phyloP scores from a whole-genome alignment of 92 coral and sea anemone species.

The Phenganax stokvisi region DNA sequence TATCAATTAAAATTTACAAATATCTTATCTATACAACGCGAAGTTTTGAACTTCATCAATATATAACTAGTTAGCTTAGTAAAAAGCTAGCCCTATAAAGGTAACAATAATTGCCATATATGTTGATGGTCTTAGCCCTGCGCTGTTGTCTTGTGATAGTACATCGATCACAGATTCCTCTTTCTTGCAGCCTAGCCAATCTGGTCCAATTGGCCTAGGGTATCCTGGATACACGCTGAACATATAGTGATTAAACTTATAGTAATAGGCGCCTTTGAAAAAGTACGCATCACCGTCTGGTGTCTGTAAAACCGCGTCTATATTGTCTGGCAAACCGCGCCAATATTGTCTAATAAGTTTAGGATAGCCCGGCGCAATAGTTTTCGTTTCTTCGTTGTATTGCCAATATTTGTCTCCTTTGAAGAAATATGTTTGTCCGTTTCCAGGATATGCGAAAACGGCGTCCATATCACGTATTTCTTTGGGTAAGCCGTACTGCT shows the following conservation, averaged over 20 bases:
- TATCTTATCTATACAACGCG: slow-evolving; percentile 6
- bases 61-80: background rate
- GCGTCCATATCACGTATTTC: slow-evolving; percentile 63
- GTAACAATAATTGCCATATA: background rate
- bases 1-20: slow-evolving; percentile 12
- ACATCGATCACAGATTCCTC: slow-evolving; percentile 4
- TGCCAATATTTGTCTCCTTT: slow-evolving; percentile 62
- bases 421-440: slow-evolving; percentile 62
- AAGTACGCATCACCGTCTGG: slow-evolving; percentile 57
- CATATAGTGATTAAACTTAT: slow-evolving; percentile 47
- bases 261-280: slow-evolving; percentile 58
- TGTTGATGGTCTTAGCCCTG: background rate
- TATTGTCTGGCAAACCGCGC: slow-evolving; percentile 50
- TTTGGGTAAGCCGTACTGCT: slow-evolving; percentile 49
- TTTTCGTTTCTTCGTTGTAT: slow-evolving; percentile 38
- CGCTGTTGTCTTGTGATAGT: background rate
- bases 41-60: slow-evolving; percentile 12
- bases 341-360: slow-evolving; percentile 43
- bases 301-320: slow-evolving; percentile 60
- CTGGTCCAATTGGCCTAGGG: slow-evolving; percentile 38
- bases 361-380: slow-evolving; percentile 55
- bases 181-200: slow-evolving; percentile 30
- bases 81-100: background rate
- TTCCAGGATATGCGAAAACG: slow-evolving; percentile 53
- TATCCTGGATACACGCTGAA: slow-evolving; percentile 29